Evolutionary conservation across 1,140 invertebrate genomes (phyloP).

Genomic region (Cotesia glomerata): DNA sequence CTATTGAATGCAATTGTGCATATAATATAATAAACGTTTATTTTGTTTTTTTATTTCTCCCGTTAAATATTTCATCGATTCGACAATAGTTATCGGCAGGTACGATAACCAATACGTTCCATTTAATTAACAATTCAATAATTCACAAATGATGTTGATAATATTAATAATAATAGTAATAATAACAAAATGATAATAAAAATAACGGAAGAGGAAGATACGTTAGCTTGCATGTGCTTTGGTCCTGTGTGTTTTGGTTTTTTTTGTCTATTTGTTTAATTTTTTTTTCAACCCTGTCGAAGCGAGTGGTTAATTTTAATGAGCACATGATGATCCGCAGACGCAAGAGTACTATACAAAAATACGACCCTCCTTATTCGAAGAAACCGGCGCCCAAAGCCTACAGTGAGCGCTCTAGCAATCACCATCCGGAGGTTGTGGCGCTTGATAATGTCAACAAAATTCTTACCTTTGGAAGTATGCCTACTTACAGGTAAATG

Average conservation of each 20-base stretch:
- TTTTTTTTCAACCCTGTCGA: neutral
- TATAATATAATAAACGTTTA: slow-evolving; percentile 17
- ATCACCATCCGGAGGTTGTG: slow-evolving; percentile 70
- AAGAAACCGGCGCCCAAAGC: slow-evolving; percentile 82
- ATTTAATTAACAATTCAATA: slow-evolving; percentile 1
- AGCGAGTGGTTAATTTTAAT: slow-evolving; percentile 37
- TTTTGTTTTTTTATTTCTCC: neutral
- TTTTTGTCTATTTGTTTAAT: too few relatives aligned
- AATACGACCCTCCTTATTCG: slow-evolving; percentile 83
- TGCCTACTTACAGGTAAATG: slow-evolving; percentile 80
- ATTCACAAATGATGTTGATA: neutral
- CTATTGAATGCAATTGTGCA: slow-evolving; percentile 26
- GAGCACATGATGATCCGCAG: slow-evolving; percentile 54
- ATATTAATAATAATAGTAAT: too few relatives aligned
- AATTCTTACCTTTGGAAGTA: slow-evolving; percentile 78
- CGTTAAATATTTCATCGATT: too few relatives aligned
- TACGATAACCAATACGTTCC: neutral
- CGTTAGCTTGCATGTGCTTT: slow-evolving; percentile 50
- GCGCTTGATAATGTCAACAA: slow-evolving; percentile 79
- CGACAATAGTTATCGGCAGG: neutral
- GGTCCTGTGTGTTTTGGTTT: slow-evolving; percentile 37
- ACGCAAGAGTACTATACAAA: slow-evolving; percentile 86
- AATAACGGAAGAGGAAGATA: slow-evolving; percentile 12
- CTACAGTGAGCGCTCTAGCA: slow-evolving; percentile 67
- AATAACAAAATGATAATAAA: neutral